phyloP scores from a whole-genome alignment of 2,888 invertebrate species.

The Abrostola tripartita region DNA sequence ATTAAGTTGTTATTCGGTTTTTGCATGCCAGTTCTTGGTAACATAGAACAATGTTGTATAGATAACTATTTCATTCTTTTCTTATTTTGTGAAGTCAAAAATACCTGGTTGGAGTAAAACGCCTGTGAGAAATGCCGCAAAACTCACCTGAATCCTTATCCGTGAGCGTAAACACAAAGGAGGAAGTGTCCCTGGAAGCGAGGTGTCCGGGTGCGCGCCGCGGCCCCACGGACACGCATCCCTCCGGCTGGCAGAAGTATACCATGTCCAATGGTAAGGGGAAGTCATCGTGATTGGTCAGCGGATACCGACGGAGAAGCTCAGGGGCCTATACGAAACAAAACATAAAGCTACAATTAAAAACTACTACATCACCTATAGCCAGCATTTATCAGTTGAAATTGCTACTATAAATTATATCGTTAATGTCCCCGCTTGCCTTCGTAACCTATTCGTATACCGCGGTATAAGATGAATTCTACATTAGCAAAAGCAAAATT shows the following conservation, averaged over 20 bases:
- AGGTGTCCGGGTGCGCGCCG: conserved; percentile 88
- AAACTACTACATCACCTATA: not conserved
- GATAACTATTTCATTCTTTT: too few species aligned
- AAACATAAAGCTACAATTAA: not conserved
- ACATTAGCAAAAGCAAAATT: too few species aligned
- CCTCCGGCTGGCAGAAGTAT: conserved; percentile 99
- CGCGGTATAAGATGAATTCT: too few species aligned
- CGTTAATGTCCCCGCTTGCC: too few species aligned
- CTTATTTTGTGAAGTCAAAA: too few species aligned
- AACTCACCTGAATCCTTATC: conserved; percentile 98
- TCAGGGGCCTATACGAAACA: conserved; percentile 93
- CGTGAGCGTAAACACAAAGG: conserved; percentile 99
- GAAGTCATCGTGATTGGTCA: conserved; percentile 99
- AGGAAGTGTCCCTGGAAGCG: conserved; percentile 95
- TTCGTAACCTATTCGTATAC: too few species aligned
- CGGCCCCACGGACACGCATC: conserved; percentile 97
- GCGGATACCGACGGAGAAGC: conserved; percentile 97
- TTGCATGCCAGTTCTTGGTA: too few species aligned
- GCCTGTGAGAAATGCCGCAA: not conserved
- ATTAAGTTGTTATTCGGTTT: too few species aligned
- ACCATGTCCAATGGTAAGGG: conserved; percentile 99
- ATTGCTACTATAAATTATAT: too few species aligned
- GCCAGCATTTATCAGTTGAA: too few species aligned
- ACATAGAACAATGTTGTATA: too few species aligned
- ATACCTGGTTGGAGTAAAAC: too few species aligned